These are phyloP conservation scores for Cataglyphis cursor DNA, from an alignment of 2,888 invertebrate species.

Conservation along the genomic window DNA sequence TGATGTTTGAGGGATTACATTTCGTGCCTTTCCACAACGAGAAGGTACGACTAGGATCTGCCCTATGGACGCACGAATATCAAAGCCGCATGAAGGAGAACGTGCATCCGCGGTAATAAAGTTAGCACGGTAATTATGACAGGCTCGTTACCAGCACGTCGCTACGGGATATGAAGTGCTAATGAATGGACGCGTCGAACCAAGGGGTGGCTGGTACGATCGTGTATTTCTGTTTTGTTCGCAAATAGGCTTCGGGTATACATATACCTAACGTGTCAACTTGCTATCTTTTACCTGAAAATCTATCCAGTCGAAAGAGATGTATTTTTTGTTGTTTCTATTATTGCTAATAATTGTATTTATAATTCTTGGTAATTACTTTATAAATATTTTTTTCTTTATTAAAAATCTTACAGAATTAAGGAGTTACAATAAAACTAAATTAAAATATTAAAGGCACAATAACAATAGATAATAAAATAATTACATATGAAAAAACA, in stretches of 20 bases:
- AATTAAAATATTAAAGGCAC: neutral
- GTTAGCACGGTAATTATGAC: slow-evolving; percentile 86
- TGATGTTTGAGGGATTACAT: slow-evolving; percentile 51
- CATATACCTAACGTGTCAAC: slow-evolving; percentile 18
- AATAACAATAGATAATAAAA: neutral
- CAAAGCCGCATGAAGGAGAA: slow-evolving; percentile 73
- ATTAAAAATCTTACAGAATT: slow-evolving; percentile 8
- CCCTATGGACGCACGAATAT: slow-evolving; percentile 75
- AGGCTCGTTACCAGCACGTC: slow-evolving; percentile 86
- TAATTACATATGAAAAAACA: neutral
- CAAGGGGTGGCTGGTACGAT: slow-evolving; percentile 85
- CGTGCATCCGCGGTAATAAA: slow-evolving; percentile 84
- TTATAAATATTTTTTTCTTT: neutral
- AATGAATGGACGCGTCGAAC: slow-evolving; percentile 85
- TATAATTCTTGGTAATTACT: neutral
- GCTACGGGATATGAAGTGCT: slow-evolving; percentile 86
- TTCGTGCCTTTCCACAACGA: slow-evolving; percentile 57
- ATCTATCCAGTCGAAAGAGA: neutral
- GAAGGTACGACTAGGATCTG: slow-evolving; percentile 74
- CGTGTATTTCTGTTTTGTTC: slow-evolving; percentile 80
- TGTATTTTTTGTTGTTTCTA: neutral
- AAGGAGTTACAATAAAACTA: neutral
- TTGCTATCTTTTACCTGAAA: slow-evolving; percentile 21
- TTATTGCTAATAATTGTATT: neutral
- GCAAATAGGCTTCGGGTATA: slow-evolving; percentile 70